phyloP scores from a whole-genome alignment of 2,113 vertebrate genomes.

The Centrocercus urophasianus region DNA sequence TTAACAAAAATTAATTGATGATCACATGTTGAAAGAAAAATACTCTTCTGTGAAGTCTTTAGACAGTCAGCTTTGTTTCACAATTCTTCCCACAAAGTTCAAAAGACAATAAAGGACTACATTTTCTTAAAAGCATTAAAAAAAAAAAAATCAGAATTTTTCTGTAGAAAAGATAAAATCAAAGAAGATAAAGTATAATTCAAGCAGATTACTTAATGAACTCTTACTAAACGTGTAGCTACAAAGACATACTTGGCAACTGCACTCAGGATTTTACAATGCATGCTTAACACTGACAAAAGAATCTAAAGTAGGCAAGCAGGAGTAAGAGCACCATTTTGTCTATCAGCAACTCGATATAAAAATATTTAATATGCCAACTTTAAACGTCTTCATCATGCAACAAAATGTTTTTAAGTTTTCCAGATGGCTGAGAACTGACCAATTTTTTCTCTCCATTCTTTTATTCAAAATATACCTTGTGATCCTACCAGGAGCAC shows the following conservation, averaged over 20 bases:
- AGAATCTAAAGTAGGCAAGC: slow-evolving; percentile 67
- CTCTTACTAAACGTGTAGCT: not conserved
- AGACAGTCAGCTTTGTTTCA: not conserved
- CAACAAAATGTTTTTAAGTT: slow-evolving; percentile 44
- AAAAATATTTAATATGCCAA: slow-evolving; percentile 81
- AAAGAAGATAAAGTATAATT: not conserved
- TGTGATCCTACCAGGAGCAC: slow-evolving; percentile 57
- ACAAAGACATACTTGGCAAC: slow-evolving; percentile 63
- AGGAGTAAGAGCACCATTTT: slow-evolving; percentile 50
- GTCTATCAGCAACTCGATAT: slow-evolving; percentile 50
- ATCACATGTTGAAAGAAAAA: not conserved
- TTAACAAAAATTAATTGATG: not conserved
- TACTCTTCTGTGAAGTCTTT: not conserved
- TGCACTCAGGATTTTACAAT: slow-evolving; percentile 70
- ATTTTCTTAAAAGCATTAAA: not conserved
- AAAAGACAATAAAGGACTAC: not conserved
- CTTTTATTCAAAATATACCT: slow-evolving; percentile 63
- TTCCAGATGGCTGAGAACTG: slow-evolving; percentile 68
- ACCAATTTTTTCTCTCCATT: slow-evolving; percentile 42
- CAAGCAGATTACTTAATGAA: slow-evolving; percentile 51
- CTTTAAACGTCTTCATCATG: slow-evolving; percentile 67
- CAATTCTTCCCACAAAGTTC: not conserved
- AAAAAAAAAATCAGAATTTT: not conserved
- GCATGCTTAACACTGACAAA: slow-evolving; percentile 69
- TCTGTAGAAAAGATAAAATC: not conserved